Conservation (phyloP, 2,888 invertebrate species). For the Suillia variegata region DNA sequence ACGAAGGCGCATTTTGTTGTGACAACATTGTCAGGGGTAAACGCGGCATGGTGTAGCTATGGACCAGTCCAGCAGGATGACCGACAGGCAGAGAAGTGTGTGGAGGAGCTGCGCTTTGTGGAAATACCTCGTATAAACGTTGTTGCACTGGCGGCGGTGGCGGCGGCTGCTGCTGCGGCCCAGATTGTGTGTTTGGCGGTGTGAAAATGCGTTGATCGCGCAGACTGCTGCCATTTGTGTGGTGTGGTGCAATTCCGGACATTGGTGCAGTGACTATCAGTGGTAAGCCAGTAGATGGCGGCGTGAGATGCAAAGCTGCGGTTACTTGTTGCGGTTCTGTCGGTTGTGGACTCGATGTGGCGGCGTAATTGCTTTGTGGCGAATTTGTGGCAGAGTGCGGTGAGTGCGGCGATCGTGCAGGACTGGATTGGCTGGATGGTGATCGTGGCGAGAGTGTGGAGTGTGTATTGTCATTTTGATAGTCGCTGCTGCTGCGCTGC, state of each 20-base stretch:
- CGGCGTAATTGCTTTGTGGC: constrained; percentile 46
- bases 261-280: constrained; percentile 36
- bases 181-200: not conserved
- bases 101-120: constrained; percentile 21
- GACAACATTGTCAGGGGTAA: constrained; percentile 45
- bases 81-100: constrained; percentile 39
- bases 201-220: constrained; percentile 39
- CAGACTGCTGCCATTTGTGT: constrained; percentile 22
- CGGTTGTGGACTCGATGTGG: constrained; percentile 44
- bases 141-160: constrained; percentile 13
- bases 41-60: constrained; percentile 47
- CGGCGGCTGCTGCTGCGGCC: constrained; percentile 5
- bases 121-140: constrained; percentile 23
- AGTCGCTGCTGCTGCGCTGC: constrained; percentile 37
- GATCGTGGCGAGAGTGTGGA: constrained; percentile 46
- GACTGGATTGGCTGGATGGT: constrained; percentile 36
- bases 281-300: constrained; percentile 35
- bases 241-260: constrained; percentile 22
- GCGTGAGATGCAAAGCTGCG: constrained; percentile 15
- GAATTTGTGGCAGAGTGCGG: constrained; percentile 51
- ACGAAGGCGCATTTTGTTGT: constrained; percentile 15
- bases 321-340: constrained; percentile 27
- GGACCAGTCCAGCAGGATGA: constrained; percentile 37
- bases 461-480: constrained; percentile 46
- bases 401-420: constrained; percentile 32